Percentiles rank a stretch among this genome's conserved stretches.
These are phyloP conservation scores for Aphrocallistes beatrix DNA, from an alignment of 37 sponge, comb jelly and placozoan genomes.

Conservation along the genomic window DNA sequence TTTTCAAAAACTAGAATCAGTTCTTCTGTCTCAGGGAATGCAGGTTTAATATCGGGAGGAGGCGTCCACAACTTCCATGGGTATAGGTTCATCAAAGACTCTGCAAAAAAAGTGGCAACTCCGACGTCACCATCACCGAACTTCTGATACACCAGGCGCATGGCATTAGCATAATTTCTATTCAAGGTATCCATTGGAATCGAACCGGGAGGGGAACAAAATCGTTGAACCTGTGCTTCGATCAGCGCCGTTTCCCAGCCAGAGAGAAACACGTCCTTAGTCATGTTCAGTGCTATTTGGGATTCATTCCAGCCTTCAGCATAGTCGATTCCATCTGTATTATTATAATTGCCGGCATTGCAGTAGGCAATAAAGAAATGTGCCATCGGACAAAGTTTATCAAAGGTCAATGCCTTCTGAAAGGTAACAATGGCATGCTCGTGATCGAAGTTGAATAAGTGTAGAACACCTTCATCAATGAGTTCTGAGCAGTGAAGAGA, in stretches of 20 bases:
- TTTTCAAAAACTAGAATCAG: slow-evolving; percentile 33
- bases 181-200: background rate
- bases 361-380: slow-evolving; percentile 49
- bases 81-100: slow-evolving; percentile 49
- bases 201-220: slow-evolving; percentile 32
- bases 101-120: slow-evolving; percentile 48
- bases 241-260: slow-evolving; percentile 44
- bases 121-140: slow-evolving; percentile 31
- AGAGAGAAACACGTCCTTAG: background rate
- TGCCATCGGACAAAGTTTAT: slow-evolving; percentile 35
- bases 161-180: slow-evolving; percentile 31
- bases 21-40: slow-evolving; percentile 42
- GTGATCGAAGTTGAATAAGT: slow-evolving; percentile 37
- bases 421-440: slow-evolving; percentile 40
- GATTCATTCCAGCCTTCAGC: slow-evolving; percentile 28
- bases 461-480: slow-evolving; percentile 27
- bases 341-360: slow-evolving; percentile 48
- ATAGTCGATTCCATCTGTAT: slow-evolving; percentile 34
- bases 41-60: slow-evolving; percentile 29
- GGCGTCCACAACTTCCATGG: slow-evolving; percentile 49
- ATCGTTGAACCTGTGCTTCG: slow-evolving; percentile 30
- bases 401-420: slow-evolving; percentile 21
- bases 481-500: slow-evolving; percentile 27
- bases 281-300: slow-evolving; percentile 26
- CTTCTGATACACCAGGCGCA: slow-evolving; percentile 44